Evolutionary conservation across 1,140 invertebrate species (phyloP).

Genomic region (Calliphora vicina): DNA sequence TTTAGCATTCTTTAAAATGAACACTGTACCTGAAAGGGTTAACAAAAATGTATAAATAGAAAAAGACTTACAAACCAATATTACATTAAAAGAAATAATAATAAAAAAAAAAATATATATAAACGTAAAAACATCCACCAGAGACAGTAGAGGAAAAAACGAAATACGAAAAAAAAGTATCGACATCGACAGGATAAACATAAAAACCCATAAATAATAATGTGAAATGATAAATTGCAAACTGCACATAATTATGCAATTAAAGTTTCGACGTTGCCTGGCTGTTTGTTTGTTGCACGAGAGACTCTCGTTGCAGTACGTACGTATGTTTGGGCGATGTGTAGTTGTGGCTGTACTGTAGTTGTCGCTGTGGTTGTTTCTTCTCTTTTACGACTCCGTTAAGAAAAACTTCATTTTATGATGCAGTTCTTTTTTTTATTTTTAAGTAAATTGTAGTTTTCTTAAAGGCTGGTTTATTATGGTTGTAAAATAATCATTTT

Average conservation of each 20-base stretch:
- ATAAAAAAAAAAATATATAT: neutral
- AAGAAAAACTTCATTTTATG: neutral
- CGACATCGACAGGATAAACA: constrained; percentile 26
- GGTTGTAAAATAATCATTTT: neutral
- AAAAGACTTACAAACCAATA: neutral
- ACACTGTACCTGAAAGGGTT: no score
- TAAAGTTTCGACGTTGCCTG: constrained; percentile 59
- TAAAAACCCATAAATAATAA: constrained; percentile 56
- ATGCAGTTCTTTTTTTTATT: neutral
- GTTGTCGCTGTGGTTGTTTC: no score
- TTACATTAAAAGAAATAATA: neutral
- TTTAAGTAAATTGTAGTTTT: neutral
- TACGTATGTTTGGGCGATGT: no score
- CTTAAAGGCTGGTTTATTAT: constrained; percentile 11
- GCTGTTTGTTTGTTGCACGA: constrained; percentile 8
- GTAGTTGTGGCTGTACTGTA: no score
- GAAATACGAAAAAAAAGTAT: neutral
- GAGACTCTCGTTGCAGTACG: neutral
- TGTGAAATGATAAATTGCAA: constrained; percentile 61
- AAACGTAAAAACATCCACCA: neutral
- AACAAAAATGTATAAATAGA: no score
- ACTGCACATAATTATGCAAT: constrained; percentile 64
- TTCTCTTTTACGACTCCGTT: no score
- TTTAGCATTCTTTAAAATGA: no score
- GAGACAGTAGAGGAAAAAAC: neutral